Base-by-base conservation (phyloP, 2,113 vertebrate species). In the Orthonyx spaldingii region DNA sequence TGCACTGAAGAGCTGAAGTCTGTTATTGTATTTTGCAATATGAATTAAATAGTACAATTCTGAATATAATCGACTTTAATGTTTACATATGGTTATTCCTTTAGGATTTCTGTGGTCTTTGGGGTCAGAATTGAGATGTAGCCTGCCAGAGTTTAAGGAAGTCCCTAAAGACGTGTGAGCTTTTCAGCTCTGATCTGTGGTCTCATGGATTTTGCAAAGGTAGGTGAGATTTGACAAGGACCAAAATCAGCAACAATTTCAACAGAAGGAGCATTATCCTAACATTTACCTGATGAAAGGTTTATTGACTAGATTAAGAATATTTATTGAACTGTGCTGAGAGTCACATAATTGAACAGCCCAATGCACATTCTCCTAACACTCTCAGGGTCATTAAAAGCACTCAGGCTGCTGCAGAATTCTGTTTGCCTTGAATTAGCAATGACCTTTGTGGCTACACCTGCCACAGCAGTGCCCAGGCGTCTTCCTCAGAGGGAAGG, bases 231-330 rank as follows among this genome's bases (percentile, higher is more conserved):
- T 71, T 35, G 18, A 68, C 37, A 71, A 69, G 30, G 55, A 63
- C 27, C 16, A 6, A 78, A 84, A 71, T 42, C 16, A 4, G 65
- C 74, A 79, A 75, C 49, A 10, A 84, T 84, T 95, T 93, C 82
- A 79, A 82, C 60, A 89, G 81, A 84, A 78, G 68, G 59, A 94
- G 42, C 46, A 42, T 74, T 95, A 87, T 75, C 81, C 81, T 93
- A 93, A 94, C 53, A 84, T 93, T 90, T 82, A 87, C 87, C 56
- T n/a, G 28, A 85, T 79, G 53, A 90, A 93, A 90, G 74, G 49
- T 90, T 90, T 95, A 87, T 87, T 93, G 90, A 93, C 75, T 60
- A 71, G 81, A 82, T 75, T 85, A 87, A 84, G 77, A 78, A 80
- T 89, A 95, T 89, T 94, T 94, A 79, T 94, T 79, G 92, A 87